Base-by-base conservation (phyloP, 1,140 invertebrate genomes). In the Zaprionus camerounensis region DNA sequence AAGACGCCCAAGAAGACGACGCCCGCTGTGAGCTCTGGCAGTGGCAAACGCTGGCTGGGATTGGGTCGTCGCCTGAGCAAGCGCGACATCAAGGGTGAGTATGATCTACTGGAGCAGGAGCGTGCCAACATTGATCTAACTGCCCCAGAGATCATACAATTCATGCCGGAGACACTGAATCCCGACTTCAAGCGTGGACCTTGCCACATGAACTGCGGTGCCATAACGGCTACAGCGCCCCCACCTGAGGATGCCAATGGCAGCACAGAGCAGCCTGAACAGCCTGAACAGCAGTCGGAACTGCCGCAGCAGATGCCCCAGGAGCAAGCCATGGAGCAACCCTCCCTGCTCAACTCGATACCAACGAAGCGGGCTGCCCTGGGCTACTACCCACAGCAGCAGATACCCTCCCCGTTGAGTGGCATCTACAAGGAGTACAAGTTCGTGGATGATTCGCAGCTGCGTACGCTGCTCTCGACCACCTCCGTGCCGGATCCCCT, bases 31-130 rank as follows among this genome's bases (percentile, higher is more conserved):
- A 46, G 58, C n/a, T 13, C 56, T 12, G 15, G 15, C 13, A 59
- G n/a, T 3, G 24, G 17, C 22, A 76, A 72, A 36, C 68, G 61
- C 22, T 91, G 73, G 71, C 20, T 66, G 41, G 66, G 75, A 7
- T 28, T 71, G 31, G 69, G 73, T 1, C 72, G 68, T 4, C 81
- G 71, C 15, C 15, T 91, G 24, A 62, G 38, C n/a, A 91, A 91
- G 49, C 87, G 91, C 3, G 91, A 92, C 34, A 92, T 92, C 13
- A 92, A 92, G 64, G 91, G 91, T 56, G 91, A 92, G 61, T 92
- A 74, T 51, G 91, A 92, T 81, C 63, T 92, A 11, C 44, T 92
- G 56, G 91, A 92, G 70, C 80, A 61, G 22, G 91, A 92, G 26
- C 82, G 85, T 7, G 71, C 77, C 7, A 73, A 90, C 7, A 73